Conservation (phyloP, 2,797 vertebrate species). For the Ceyx erithaca region DNA sequence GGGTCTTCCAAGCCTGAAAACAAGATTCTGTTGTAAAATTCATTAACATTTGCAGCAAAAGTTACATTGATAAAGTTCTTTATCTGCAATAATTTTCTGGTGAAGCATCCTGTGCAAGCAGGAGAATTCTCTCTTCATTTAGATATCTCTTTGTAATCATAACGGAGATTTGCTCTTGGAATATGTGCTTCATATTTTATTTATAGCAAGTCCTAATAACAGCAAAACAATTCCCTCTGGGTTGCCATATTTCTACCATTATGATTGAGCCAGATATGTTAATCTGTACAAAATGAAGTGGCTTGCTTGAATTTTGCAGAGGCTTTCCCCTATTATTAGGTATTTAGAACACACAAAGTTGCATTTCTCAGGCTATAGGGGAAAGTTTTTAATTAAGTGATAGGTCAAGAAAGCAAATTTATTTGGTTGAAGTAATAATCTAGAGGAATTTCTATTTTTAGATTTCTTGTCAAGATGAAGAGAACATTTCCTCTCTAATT, state of each 20-base stretch:
- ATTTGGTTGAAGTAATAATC: not conserved
- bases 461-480: not conserved
- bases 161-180: slow-evolving; percentile 69
- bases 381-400: slow-evolving; percentile 13
- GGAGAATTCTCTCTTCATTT: slow-evolving; percentile 42
- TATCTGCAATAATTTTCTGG: slow-evolving; percentile 18
- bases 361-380: not conserved
- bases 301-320: slow-evolving; percentile 8
- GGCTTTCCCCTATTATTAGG: not conserved
- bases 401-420: not conserved
- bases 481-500: not conserved
- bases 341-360: not conserved
- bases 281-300: slow-evolving; percentile 44
- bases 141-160: slow-evolving; percentile 56
- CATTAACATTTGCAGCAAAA: not conserved
- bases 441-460: slow-evolving; percentile 14
- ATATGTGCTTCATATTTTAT: slow-evolving; percentile 73
- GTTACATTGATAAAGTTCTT: not conserved
- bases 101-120: slow-evolving; percentile 27
- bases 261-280: slow-evolving; percentile 43
- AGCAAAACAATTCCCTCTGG: slow-evolving; percentile 44
- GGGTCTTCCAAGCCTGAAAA: not conserved
- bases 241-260: slow-evolving; percentile 53
- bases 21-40: not conserved
- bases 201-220: slow-evolving; percentile 67